phyloP scores from a whole-genome alignment of 2,888 invertebrate species.

The Pseudeuparius sepicola region DNA sequence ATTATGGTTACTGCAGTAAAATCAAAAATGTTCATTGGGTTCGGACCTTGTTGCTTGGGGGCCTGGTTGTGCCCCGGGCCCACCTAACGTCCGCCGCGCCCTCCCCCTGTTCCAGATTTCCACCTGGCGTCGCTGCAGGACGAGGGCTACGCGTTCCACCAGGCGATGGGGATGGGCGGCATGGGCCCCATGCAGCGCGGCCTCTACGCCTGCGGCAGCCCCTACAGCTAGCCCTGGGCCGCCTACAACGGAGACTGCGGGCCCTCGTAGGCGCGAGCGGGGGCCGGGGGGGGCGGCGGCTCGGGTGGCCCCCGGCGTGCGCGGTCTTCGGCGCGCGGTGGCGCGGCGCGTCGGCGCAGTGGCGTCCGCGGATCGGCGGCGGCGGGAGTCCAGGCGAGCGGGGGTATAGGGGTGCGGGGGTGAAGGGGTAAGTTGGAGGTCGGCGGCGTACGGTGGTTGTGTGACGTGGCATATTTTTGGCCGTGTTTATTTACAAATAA shows the following conservation, averaged over 20 bases:
- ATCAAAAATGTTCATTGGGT: too few species aligned
- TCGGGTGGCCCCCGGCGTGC: constrained; percentile 18
- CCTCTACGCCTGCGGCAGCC: constrained; percentile 43
- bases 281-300: constrained; percentile 14
- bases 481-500: too few species aligned
- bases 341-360: constrained; percentile 29
- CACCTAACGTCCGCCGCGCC: too few species aligned
- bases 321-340: constrained; percentile 38
- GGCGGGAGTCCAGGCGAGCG: too few species aligned
- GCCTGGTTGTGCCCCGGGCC: too few species aligned
- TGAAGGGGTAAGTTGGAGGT: too few species aligned
- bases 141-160: constrained; percentile 44
- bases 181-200: constrained; percentile 44
- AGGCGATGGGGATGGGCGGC: constrained; percentile 44
- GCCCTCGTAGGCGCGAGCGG: constrained; percentile 39
- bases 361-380: constrained; percentile 5
- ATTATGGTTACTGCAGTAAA: too few species aligned
- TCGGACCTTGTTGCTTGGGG: too few species aligned
- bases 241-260: constrained; percentile 43
- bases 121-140: constrained; percentile 44
- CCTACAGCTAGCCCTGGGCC: constrained; percentile 46
- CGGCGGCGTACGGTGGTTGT: too few species aligned
- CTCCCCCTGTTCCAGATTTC: constrained; percentile 44
- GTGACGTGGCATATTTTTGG: too few species aligned
- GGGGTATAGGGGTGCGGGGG: too few species aligned